Evolutionary conservation across 2,113 vertebrate genomes (phyloP).

Genomic region (Nerophis ophidion): DNA sequence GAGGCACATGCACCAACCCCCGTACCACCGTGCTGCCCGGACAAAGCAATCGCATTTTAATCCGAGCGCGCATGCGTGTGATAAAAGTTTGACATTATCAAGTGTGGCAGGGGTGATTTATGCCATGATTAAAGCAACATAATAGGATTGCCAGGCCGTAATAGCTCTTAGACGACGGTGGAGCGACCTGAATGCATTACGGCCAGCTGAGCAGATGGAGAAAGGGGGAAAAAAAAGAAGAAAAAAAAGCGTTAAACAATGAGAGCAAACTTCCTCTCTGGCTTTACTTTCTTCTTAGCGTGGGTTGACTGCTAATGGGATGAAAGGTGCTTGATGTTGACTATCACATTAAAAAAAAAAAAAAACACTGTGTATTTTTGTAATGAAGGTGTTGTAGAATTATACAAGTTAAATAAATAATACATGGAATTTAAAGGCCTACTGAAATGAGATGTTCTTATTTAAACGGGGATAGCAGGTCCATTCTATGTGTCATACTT

Average conservation of each 20-base stretch:
- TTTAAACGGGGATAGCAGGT: no score
- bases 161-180: conserved; percentile 26
- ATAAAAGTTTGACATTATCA: conserved; percentile 59
- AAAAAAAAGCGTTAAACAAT: conserved; percentile 25
- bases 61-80: conserved; percentile 35
- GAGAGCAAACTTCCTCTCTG: conserved; percentile 14
- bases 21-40: no score
- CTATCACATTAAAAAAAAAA: conserved; percentile 3
- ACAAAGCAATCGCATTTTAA: conserved; percentile 47
- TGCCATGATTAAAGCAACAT: conserved; percentile 57
- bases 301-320: conserved; percentile 25
- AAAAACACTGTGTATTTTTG: not conserved
- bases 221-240: not conserved
- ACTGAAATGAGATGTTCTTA: no score
- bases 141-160: conserved; percentile 52
- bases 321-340: conserved; percentile 19
- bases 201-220: conserved; percentile 26
- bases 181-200: conserved; percentile 56
- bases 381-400: not conserved
- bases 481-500: no score
- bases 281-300: conserved; percentile 6
- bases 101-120: conserved; percentile 60
- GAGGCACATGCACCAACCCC: no score
- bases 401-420: no score
- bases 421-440: no score